phyloP scores from a whole-genome alignment of 2,113 vertebrate species.

The Gavia stellata region DNA sequence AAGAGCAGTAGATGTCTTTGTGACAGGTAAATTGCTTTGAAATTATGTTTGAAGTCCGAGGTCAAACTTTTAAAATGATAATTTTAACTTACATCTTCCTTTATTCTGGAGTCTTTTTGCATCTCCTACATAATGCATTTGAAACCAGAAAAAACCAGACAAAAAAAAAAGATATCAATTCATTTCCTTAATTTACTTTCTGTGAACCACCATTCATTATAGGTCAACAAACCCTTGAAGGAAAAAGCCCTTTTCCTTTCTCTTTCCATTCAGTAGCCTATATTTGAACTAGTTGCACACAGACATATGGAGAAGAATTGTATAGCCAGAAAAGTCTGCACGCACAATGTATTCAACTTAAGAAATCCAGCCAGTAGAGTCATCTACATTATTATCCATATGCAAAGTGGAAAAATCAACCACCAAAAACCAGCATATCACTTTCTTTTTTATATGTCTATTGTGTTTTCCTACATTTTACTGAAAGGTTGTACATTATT shows the following conservation, averaged over 20 bases:
- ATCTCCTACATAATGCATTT: background rate
- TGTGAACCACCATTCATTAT: background rate
- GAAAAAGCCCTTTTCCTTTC: background rate
- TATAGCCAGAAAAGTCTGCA: background rate
- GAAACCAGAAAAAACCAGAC: background rate
- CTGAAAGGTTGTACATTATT: background rate
- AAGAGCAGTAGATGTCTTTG: constrained; percentile 42
- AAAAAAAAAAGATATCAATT: background rate
- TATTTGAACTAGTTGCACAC: background rate
- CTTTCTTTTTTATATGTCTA: background rate
- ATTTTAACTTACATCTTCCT: background rate
- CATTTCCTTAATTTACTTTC: background rate
- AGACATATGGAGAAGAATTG: background rate
- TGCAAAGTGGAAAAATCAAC: background rate
- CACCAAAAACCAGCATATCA: background rate
- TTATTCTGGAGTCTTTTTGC: background rate
- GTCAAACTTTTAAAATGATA: constrained; percentile 41
- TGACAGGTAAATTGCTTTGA: constrained; percentile 71
- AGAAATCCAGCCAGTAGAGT: background rate
- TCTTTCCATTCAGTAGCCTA: background rate
- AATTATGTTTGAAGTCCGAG: constrained; percentile 60
- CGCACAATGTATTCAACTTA: background rate
- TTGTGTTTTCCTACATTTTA: background rate
- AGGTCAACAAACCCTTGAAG: background rate
- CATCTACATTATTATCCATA: background rate